Evolutionary conservation across 2,797 vertebrate genomes (phyloP).

Genomic region (Holocentrus rufus): DNA sequence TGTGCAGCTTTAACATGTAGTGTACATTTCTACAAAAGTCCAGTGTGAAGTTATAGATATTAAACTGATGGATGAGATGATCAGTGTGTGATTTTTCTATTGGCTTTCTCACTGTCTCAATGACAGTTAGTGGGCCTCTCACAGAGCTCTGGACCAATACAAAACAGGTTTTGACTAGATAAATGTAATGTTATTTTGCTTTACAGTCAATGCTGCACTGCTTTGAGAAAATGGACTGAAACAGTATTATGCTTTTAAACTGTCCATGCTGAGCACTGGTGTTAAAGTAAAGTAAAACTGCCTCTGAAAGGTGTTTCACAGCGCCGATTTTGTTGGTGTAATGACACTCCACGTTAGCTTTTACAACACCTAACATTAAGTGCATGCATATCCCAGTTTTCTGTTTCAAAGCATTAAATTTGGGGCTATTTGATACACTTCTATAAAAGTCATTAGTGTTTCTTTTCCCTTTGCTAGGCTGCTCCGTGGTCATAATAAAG

Average conservation of each 20-base stretch:
- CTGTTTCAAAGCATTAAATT: constrained; percentile 47
- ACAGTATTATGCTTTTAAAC: constrained; percentile 21
- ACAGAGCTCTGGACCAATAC: constrained; percentile 11
- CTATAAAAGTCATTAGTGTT: constrained; percentile 37
- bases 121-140: background rate
- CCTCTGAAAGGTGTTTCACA: constrained; percentile 18
- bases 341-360: constrained; percentile 15
- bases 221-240: constrained; percentile 17
- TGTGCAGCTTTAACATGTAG: too few species aligned
- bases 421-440: constrained; percentile 41
- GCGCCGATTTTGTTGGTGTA: background rate
- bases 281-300: background rate
- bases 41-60: too few species aligned
- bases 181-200: constrained; percentile 1
- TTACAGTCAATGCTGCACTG: background rate
- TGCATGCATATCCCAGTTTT: constrained; percentile 6
- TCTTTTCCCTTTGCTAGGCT: constrained; percentile 24
- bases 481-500: constrained; percentile 10
- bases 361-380: constrained; percentile 16
- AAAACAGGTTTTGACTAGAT: constrained; percentile 19
- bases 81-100: too few species aligned
- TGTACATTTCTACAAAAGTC: too few species aligned
- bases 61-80: too few species aligned
- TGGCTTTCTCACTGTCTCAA: constrained; percentile 3
- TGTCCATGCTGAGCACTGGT: background rate